Base-by-base conservation (phyloP, 1,140 invertebrate species). In the Andrena cerasifolii region DNA sequence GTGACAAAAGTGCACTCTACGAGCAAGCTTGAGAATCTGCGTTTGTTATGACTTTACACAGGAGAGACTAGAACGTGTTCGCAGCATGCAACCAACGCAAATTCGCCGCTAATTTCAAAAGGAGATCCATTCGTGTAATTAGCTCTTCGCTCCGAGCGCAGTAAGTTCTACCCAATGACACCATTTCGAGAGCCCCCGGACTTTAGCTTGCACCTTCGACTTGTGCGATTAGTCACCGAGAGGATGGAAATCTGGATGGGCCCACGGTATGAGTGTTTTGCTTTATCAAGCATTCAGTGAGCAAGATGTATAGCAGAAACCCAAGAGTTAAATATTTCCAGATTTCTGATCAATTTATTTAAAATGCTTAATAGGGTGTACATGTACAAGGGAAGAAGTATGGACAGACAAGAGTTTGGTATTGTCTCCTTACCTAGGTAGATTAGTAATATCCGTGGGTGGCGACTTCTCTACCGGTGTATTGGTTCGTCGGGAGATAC, bases 271-370 rank as follows among this genome's bases (percentile, higher is more conserved):
- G 73, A 76, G 68, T n/a, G 53, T 80, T 79, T 82, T 79, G 72
- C 49, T 78, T 79, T 47, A 65, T 74, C 54, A 83, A 80, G 61
- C 78, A 86, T 83, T 61, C 43, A 81, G 74, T 56, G 73, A 85
- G 77, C 75, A 79, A 76, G 71, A 87, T 80, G 75, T 80, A 82
- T 84, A 89, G 82, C 83, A 86, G 84, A 90, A 89, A 89, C 79
- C 86, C 88, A 89, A 86, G 72, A 89, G 84, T 87, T 89, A 71
- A 87, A 82, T 88, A 84, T 88, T 86, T 89, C 84, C 81, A 90
- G 86, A 90, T 88, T 88, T 89, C 85, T 87, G 84, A 91, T 89
- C 78, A 87, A 89, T 91, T 90, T 90, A 90, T 90, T 89, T 79
- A 80, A 85, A 84, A 81, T 81, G 84, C 85, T 88, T 83, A 76